Conservation (phyloP, 2,113 vertebrate species). For the Bufo gargarizans region DNA sequence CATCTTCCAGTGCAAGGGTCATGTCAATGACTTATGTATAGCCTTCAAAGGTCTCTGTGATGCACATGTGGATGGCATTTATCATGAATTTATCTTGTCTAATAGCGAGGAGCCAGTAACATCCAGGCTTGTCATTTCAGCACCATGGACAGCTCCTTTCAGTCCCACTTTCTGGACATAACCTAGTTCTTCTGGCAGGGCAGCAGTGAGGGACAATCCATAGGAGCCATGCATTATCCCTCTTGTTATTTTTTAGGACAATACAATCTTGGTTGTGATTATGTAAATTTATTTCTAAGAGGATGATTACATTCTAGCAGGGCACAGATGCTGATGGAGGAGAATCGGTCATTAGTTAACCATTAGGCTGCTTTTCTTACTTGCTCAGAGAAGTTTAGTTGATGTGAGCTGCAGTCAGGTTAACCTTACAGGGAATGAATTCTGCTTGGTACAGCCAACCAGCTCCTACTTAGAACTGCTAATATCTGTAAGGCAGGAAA, state of each 20-base stretch:
- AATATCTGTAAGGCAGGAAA: background rate
- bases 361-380: slow-evolving; percentile 17
- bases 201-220: background rate
- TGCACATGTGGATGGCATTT: background rate
- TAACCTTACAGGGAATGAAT: slow-evolving; percentile 8
- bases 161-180: background rate
- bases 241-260: background rate
- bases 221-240: background rate
- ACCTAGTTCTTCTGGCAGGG: background rate
- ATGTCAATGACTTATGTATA: background rate
- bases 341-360: slow-evolving; percentile 14
- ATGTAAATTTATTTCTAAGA: background rate
- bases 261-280: background rate
- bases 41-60: background rate
- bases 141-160: background rate
- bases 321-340: slow-evolving; percentile 31
- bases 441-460: slow-evolving; percentile 5
- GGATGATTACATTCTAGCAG: slow-evolving; percentile 12
- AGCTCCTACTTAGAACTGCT: background rate
- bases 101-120: background rate
- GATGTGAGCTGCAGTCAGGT: slow-evolving; percentile 5
- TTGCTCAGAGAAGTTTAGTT: slow-evolving; percentile 42
- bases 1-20: background rate
- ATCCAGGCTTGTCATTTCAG: background rate
- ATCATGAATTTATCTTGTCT: background rate